Base-by-base conservation (phyloP, 1,140 invertebrate species). In the Anadara kagoshimensis region DNA sequence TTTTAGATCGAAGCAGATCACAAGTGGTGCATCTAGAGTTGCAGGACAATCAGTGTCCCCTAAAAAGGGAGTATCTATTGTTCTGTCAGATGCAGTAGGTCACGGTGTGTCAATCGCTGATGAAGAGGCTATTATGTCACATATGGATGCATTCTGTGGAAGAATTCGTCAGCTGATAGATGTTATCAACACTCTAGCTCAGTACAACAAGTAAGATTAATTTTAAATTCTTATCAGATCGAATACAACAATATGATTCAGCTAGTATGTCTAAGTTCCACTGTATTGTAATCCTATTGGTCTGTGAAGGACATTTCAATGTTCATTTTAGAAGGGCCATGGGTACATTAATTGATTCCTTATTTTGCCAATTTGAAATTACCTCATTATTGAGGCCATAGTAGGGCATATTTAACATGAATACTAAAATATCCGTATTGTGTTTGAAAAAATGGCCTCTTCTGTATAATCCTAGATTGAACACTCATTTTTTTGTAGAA, bases 101-200 rank as follows among this genome's bases (percentile, higher is more conserved):
- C 83, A 86, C 64, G 87, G 87, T 0, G 84, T 89, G 43, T 80
- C 86, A 10, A 84, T 89, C 43, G 81, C 85, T 43, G 88, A 89
- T 78, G 88, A 89, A 59, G 86, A 89, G 36, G 85, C 84, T 18
- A 86, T 89, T 26, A 78, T 89, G 76, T 76, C 79, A 49, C 86
- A 88, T 72, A 78, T 89, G 69, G 86, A 89, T 58, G 57, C 59
- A 8, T 87, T 89, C 83, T 89, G 87, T 76, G 70, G 62, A n/a
- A 65, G 88, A 14, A 80, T 89, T 24, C 56, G 81, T 66, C 83
- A 87, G 72, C 75, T 89, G 12, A 81, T 89, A 36, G 88, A 89
- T 76, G 85, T 88, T 20, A 86, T 88, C 66, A 85, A 85, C 54
- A 88, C 87, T 4, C 73, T 89, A n/a, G 78, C 86, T 36, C 88